Evolutionary conservation across 2,888 invertebrate species (phyloP).

Genomic region (Clivina fossor): DNA sequence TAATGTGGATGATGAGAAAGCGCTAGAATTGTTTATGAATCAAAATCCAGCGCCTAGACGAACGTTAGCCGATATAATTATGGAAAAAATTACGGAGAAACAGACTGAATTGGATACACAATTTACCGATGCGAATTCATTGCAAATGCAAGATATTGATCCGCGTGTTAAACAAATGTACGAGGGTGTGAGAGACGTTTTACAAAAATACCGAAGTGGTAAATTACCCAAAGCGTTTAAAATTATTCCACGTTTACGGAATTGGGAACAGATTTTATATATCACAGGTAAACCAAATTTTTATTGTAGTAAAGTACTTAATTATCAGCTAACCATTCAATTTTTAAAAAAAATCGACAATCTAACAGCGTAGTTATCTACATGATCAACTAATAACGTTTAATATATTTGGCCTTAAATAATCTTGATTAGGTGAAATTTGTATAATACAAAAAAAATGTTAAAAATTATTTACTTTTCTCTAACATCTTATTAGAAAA

Average conservation of each 20-base stretch:
- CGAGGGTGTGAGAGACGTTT: constrained; percentile 84
- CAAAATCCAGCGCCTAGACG: constrained; percentile 60
- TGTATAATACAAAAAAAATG: constrained; percentile 35
- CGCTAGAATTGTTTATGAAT: constrained; percentile 80
- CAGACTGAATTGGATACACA: constrained; percentile 85
- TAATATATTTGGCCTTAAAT: too few relatives aligned
- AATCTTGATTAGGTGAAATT: constrained; percentile 1
- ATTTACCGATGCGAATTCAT: constrained; percentile 74
- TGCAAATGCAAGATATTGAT: constrained; percentile 82
- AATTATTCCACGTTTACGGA: constrained; percentile 85
- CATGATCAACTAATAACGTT: too few relatives aligned
- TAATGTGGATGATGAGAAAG: constrained; percentile 85
- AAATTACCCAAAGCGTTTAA: constrained; percentile 98
- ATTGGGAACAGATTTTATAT: constrained; percentile 92
- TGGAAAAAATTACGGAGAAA: constrained; percentile 91
- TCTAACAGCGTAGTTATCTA: too few relatives aligned
- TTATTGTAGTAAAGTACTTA: too few relatives aligned
- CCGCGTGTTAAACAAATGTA: constrained; percentile 84
- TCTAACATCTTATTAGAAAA: neutral
- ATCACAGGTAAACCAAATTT: constrained; percentile 66
- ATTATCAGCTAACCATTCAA: too few relatives aligned
- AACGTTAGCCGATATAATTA: constrained; percentile 87
- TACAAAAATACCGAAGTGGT: constrained; percentile 89
- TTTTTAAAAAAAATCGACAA: constrained; percentile 6
- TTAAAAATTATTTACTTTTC: neutral